Percentiles rank a stretch among this genome's conserved stretches.
Evolutionary conservation across 2,888 invertebrate species (phyloP).

Genomic region (Tortricodes alternella): DNA sequence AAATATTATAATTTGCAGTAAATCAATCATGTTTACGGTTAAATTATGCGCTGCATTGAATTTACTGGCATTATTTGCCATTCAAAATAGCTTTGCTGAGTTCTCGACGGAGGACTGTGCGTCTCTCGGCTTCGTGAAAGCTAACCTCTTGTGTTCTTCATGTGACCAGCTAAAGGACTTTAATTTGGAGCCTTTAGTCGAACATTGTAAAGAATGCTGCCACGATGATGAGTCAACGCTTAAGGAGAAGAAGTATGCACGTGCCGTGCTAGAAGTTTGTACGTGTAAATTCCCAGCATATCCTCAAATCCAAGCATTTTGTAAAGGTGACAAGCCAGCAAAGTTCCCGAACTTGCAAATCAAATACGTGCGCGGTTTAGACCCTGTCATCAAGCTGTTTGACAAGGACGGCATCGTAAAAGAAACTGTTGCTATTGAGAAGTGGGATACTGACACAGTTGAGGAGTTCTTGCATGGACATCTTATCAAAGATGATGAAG

Average conservation of each 20-base stretch:
- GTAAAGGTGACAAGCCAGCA: slow-evolving; percentile 94
- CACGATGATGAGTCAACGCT: slow-evolving; percentile 87
- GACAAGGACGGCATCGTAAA: slow-evolving; percentile 92
- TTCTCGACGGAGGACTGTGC: slow-evolving; percentile 92
- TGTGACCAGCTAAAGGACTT: slow-evolving; percentile 93
- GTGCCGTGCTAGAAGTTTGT: slow-evolving; percentile 97
- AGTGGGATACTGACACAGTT: slow-evolving; percentile 99
- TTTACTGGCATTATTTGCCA: slow-evolving; percentile 35
- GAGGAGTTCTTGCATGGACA: slow-evolving; percentile 97
- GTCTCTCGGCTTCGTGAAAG: slow-evolving; percentile 92
- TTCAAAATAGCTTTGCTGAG: slow-evolving; percentile 63
- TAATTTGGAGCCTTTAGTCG: slow-evolving; percentile 85
- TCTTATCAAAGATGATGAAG: slow-evolving; percentile 85
- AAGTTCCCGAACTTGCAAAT: slow-evolving; percentile 96
- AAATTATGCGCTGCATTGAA: slow-evolving; percentile 30
- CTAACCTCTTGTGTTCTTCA: slow-evolving; percentile 92
- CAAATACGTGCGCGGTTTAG: slow-evolving; percentile 95
- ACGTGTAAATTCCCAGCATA: slow-evolving; percentile 99
- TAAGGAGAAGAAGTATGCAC: slow-evolving; percentile 90
- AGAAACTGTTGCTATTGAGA: slow-evolving; percentile 96
- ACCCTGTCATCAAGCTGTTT: slow-evolving; percentile 95
- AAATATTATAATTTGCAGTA: neutral
- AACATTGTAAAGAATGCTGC: slow-evolving; percentile 91
- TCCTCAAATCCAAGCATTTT: slow-evolving; percentile 99
- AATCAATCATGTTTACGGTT: slow-evolving; percentile 28